Evolutionary conservation across 2,113 vertebrate species (phyloP), one percentile per base, ranked within the genome.

Genomic region (Bubalus kerabau): DNA sequence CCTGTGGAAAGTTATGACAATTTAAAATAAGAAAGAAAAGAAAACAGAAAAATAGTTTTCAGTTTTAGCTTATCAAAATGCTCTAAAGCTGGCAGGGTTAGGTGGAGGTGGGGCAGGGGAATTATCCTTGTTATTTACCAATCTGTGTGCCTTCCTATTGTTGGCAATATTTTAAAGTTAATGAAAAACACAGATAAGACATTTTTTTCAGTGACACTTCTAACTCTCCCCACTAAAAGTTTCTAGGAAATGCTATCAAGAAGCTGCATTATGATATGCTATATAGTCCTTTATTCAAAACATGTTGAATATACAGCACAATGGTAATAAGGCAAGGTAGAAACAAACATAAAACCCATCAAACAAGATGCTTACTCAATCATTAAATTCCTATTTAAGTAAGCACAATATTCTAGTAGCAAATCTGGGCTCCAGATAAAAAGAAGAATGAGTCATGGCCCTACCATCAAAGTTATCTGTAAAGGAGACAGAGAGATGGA

Each of bases 331-430:
- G n/a, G 9, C 21, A 87, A 96, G 23, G 76, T 30, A 52, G 48
- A 90, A 60, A 97, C 81, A 84, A 96, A 76, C 48, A 90, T n/a
- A 74, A 54, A 91, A 56, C 28, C 56, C 83, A 56, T 60, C 57
- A 85, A 89, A 89, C 13, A 76, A 62, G 48, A 60, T 62, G 74
- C 57, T 86, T 59, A 67, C 43, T 87, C 15, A 67, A 8, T 96
- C 57, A 48, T 56, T 62, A 81, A 83, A 91, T 56, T n/a, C 4
- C 76, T 52, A 83, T 46, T 62, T 89, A 67, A 95, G 62, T 36
- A 32, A 12, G 30, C 74, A n/a, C 1, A 87, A 36, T 59, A 87
- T 88, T 92, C 46, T 96, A 62, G 9, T 17, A 87, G 36, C 13
- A 62, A 91, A 81, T 54, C 43, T 94, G 28, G 52, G 21, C 15